Conservation (phyloP, 2,888 invertebrate species). For the Tetheella fluctuosa region DNA sequence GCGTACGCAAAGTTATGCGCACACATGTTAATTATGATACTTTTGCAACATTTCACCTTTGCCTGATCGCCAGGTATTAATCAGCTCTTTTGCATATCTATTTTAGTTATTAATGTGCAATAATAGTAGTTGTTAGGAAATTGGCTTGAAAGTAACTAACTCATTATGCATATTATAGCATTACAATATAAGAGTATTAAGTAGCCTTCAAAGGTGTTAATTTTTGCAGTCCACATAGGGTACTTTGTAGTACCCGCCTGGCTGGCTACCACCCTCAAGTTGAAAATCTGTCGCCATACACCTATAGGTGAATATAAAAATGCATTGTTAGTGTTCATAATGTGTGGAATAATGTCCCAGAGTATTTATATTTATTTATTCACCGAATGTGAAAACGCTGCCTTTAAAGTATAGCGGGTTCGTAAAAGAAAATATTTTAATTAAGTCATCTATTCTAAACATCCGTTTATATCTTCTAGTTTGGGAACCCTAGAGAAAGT, state of each 20-base stretch:
- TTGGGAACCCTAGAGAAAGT: neutral
- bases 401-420: too few relatives aligned
- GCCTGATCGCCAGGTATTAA: conserved; percentile 44
- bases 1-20: conserved; percentile 31
- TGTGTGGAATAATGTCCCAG: too few relatives aligned
- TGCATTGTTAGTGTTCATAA: too few relatives aligned
- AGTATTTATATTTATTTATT: too few relatives aligned
- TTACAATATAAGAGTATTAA: neutral
- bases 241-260: too few relatives aligned
- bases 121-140: conserved; percentile 28
- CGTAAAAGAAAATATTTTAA: neutral
- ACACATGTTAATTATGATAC: conserved; percentile 46
- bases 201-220: neutral
- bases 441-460: neutral
- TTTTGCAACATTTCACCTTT: conserved; percentile 48
- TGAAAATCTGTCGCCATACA: too few relatives aligned
- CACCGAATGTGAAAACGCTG: neutral
- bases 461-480: neutral
- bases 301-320: too few relatives aligned
- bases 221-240: too few relatives aligned
- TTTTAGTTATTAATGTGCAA: conserved; percentile 30
- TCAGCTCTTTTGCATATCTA: conserved; percentile 46
- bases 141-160: conserved; percentile 10
- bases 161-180: neutral
- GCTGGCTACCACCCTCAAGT: too few relatives aligned